A percentile compares a stretch with the other conserved stretches of the same genome.
phyloP scores from a whole-genome alignment of 2,797 vertebrate species.

The Clamator glandarius region DNA sequence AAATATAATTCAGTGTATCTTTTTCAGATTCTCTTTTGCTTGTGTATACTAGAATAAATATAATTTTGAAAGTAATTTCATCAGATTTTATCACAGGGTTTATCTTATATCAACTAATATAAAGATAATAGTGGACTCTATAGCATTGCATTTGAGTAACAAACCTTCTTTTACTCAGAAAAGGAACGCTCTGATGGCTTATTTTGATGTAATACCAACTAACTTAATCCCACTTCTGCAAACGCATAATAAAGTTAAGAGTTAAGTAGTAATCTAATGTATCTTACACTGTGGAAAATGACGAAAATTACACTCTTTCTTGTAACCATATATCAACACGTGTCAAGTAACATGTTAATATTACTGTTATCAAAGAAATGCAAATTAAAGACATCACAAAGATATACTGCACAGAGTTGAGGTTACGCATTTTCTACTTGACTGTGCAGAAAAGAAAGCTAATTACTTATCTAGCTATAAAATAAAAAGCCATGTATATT shows the following conservation, averaged over 20 bases:
- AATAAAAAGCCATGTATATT: neutral
- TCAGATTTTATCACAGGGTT: neutral
- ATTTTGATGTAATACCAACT: neutral
- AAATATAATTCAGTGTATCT: neutral
- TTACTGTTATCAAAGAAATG: neutral
- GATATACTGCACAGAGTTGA: neutral
- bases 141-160: neutral
- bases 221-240: neutral
- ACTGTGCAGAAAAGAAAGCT: neutral
- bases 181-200: neutral
- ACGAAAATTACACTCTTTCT: neutral
- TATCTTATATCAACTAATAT: neutral
- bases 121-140: neutral
- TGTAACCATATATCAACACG: neutral
- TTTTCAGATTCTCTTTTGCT: neutral
- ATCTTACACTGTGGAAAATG: neutral
- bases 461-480: neutral
- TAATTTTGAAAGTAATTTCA: neutral
- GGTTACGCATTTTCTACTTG: neutral
- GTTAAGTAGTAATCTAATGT: neutral
- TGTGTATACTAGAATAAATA: neutral
- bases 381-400: neutral
- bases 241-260: neutral
- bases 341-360: neutral
- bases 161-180: neutral